Conservation (phyloP, 2,888 invertebrate genomes). For the Harpalus rubripes region DNA sequence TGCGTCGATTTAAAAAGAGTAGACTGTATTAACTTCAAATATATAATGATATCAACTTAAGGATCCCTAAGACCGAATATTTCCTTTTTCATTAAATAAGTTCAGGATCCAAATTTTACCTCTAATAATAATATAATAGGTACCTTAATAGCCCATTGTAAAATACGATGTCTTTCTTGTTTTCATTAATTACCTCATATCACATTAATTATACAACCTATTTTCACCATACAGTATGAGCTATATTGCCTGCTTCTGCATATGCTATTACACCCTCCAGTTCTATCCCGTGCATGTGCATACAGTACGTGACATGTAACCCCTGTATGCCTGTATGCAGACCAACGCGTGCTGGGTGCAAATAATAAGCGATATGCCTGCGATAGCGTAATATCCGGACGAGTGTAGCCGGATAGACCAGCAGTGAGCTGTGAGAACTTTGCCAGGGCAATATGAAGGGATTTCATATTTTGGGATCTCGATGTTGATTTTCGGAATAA, state of each 20-base stretch:
- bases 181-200: too few species aligned
- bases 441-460: slow-evolving; percentile 16
- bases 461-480: neutral
- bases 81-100: too few species aligned
- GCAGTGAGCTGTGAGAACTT: neutral
- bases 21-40: too few species aligned
- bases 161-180: too few species aligned
- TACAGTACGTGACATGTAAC: slow-evolving; percentile 18
- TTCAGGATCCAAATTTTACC: too few species aligned
- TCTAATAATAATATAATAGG: too few species aligned
- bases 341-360: slow-evolving; percentile 20
- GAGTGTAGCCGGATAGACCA: neutral
- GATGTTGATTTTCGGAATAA: slow-evolving; percentile 17
- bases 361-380: slow-evolving; percentile 24
- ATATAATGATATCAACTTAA: too few species aligned
- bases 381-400: slow-evolving; percentile 44
- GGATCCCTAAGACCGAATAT: too few species aligned
- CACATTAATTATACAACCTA: too few species aligned
- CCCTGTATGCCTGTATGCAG: neutral
- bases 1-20: too few species aligned
- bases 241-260: neutral
- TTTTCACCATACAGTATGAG: neutral
- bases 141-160: too few species aligned
- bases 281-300: neutral
- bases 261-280: neutral